phyloP scores from a whole-genome alignment of 1,140 invertebrate genomes.

The Drosophila fuyamai region DNA sequence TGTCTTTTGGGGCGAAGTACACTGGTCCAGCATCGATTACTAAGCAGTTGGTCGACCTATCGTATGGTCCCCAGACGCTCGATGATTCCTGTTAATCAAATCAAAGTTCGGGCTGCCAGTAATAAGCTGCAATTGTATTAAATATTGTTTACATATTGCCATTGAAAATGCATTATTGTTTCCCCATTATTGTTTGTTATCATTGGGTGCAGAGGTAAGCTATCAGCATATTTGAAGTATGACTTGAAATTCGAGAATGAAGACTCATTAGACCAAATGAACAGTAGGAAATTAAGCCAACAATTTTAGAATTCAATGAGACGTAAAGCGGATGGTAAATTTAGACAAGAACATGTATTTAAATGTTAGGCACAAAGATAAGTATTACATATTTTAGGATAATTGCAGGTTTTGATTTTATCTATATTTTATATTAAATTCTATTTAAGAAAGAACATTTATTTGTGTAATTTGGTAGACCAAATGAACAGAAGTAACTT shows the following conservation, averaged over 20 bases:
- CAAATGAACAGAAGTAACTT: too few species aligned
- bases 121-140: constrained; percentile 39
- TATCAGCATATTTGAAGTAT: constrained; percentile 8
- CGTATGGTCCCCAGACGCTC: not conserved
- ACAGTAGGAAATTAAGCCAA: constrained; percentile 5
- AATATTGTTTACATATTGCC: constrained; percentile 23
- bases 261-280: constrained; percentile 10
- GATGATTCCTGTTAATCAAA: constrained; percentile 35
- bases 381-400: too few species aligned
- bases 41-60: not conserved
- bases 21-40: constrained; percentile 32
- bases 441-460: too few species aligned
- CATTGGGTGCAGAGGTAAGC: not conserved
- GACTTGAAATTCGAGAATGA: constrained; percentile 1
- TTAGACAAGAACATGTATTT: not conserved
- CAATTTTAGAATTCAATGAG: not conserved
- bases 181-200: constrained; percentile 28
- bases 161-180: constrained; percentile 36
- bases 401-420: too few species aligned
- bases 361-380: too few species aligned
- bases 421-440: too few species aligned
- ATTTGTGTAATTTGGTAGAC: too few species aligned
- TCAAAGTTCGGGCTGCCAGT: constrained; percentile 15
- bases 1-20: constrained; percentile 19
- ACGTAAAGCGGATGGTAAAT: not conserved